These are phyloP conservation scores for Bradypus variegatus DNA, from an alignment of 2,797 vertebrate species.

Conservation along the genomic window DNA sequence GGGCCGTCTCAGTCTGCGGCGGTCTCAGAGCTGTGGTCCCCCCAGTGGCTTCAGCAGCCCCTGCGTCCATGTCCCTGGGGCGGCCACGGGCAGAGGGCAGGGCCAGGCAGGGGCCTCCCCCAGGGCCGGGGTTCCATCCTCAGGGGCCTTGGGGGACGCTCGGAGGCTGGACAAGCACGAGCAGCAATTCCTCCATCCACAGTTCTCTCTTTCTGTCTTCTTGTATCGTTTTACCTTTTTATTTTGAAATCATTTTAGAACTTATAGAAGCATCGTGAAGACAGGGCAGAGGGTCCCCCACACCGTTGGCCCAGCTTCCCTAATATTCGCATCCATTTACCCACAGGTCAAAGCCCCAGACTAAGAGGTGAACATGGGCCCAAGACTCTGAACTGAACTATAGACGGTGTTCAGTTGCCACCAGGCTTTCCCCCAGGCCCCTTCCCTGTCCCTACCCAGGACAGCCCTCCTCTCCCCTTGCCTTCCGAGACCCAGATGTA, in stretches of 20 bases:
- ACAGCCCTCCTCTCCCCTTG: not conserved
- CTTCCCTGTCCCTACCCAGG: not conserved
- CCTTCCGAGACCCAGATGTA: not conserved
- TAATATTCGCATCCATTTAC: not conserved
- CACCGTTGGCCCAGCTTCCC: not conserved
- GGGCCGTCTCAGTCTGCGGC: rapidly evolving
- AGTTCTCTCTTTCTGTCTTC: not conserved
- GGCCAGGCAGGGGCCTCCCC: not conserved
- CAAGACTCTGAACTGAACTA: rapidly evolving
- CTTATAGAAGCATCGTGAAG: not conserved
- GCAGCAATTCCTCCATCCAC: not conserved
- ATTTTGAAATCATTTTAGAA: not conserved
- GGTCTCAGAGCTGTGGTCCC: not conserved
- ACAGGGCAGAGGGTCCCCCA: not conserved
- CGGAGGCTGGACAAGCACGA: not conserved
- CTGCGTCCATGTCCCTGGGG: too few relatives aligned
- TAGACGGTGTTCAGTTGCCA: rapidly evolving
- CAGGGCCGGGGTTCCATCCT: not conserved
- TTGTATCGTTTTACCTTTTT: not conserved
- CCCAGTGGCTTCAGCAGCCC: not conserved
- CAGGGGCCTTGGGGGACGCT: not conserved
- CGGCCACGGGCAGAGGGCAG: not conserved
- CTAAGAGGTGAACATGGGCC: not conserved
- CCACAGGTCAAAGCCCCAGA: not conserved
- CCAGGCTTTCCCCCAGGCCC: not conserved